These are phyloP conservation scores for Saturnia japonica DNA, from an alignment of 2,888 invertebrate genomes.

Conservation along the genomic window DNA sequence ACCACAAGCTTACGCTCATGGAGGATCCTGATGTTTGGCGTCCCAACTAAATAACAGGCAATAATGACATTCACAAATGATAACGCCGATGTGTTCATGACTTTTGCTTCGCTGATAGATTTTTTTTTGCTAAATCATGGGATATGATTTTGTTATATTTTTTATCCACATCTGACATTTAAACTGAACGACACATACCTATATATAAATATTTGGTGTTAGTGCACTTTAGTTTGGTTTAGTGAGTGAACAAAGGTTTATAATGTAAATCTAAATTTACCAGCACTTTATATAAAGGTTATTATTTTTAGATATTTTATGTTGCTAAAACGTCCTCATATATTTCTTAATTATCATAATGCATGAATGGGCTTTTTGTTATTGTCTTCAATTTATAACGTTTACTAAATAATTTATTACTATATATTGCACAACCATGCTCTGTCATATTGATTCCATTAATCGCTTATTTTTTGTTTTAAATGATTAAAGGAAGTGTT, in stretches of 20 bases:
- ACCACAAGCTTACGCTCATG: slow-evolving; percentile 92
- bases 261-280: not conserved
- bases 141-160: not conserved
- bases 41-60: slow-evolving; percentile 88
- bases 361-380: not conserved
- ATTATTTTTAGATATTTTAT: not conserved
- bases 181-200: not conserved
- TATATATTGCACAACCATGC: not conserved
- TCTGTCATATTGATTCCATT: not conserved
- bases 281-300: not conserved
- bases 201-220: not conserved
- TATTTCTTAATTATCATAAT: not conserved
- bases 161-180: not conserved
- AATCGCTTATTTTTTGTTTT: not conserved
- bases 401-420: too few species aligned
- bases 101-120: slow-evolving; percentile 7
- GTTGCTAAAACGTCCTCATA: not conserved
- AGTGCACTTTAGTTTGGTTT: not conserved
- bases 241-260: not conserved
- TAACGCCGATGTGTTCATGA: not conserved
- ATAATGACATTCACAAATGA: slow-evolving; percentile 6
- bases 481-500: not conserved
- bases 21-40: slow-evolving; percentile 97
- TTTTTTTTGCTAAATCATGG: not conserved
- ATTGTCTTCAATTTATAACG: not conserved